Conservation (phyloP, 2,797 vertebrate species). For the Onychomys arenicola region DNA sequence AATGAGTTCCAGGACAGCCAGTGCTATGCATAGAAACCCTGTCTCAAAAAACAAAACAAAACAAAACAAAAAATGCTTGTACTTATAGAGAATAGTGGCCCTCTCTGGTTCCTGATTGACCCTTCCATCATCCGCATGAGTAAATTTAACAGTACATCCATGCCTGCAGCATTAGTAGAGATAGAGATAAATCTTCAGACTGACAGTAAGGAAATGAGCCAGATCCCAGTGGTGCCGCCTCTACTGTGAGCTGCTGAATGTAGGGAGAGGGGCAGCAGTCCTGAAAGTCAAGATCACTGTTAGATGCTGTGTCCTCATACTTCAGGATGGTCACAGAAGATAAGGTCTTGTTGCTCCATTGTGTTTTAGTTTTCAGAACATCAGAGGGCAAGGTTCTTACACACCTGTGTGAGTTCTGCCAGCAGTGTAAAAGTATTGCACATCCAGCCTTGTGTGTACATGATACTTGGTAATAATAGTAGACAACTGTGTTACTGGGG, state of each 20-base stretch:
- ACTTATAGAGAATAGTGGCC: background rate
- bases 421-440: background rate
- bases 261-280: background rate
- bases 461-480: background rate
- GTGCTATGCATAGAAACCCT: background rate
- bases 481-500: background rate
- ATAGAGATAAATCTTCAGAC: slow-evolving; percentile 32
- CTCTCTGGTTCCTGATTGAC: background rate
- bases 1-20: background rate
- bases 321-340: background rate
- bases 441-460: background rate
- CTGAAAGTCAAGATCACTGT: background rate
- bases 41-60: background rate
- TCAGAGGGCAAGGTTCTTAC: background rate
- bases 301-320: background rate
- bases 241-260: background rate
- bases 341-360: background rate
- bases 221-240: background rate
- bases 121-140: background rate
- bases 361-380: background rate
- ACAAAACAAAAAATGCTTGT: background rate
- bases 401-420: background rate
- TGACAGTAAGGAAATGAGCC: background rate
- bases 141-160: slow-evolving; percentile 3
- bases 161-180: background rate